Percentiles rank a stretch among this genome's conserved stretches.
phyloP scores from a whole-genome alignment of 2,113 vertebrate genomes.

The Ardeotis arabs region DNA sequence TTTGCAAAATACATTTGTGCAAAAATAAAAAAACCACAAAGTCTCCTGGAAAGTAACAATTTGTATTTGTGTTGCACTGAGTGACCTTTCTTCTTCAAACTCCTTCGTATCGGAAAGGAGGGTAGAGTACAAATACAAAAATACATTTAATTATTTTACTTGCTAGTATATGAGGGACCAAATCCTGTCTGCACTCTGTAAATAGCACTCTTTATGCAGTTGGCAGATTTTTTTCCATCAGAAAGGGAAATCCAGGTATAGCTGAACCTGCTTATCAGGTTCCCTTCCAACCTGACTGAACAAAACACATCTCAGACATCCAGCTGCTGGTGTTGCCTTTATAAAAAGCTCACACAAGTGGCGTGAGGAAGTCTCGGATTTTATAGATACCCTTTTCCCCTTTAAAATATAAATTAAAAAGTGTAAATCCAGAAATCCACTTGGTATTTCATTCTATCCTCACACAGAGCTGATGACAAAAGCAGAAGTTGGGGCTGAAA shows the following conservation, averaged over 20 bases:
- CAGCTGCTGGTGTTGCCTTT: not conserved
- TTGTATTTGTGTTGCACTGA: not conserved
- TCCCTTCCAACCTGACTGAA: not conserved
- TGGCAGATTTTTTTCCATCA: not conserved
- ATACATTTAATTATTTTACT: not conserved
- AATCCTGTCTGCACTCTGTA: not conserved
- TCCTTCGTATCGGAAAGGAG: accelerated
- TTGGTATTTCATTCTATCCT: not conserved
- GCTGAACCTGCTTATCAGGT: not conserved
- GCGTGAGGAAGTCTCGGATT: not conserved
- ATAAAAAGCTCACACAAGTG: not conserved
- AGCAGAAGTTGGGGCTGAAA: not conserved
- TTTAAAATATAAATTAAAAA: not conserved
- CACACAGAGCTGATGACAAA: not conserved
- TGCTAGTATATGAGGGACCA: not conserved
- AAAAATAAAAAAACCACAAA: not conserved
- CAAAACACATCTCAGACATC: not conserved
- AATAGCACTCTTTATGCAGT: not conserved
- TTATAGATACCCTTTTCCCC: not conserved
- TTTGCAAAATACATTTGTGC: not conserved
- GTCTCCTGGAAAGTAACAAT: not conserved
- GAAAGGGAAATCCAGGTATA: not conserved
- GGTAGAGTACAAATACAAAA: not conserved
- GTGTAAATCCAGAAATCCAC: not conserved
- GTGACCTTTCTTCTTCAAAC: not conserved